These are phyloP conservation scores for Eubucco bourcierii DNA, from an alignment of 2,113 vertebrate genomes.

Conservation along the genomic window DNA sequence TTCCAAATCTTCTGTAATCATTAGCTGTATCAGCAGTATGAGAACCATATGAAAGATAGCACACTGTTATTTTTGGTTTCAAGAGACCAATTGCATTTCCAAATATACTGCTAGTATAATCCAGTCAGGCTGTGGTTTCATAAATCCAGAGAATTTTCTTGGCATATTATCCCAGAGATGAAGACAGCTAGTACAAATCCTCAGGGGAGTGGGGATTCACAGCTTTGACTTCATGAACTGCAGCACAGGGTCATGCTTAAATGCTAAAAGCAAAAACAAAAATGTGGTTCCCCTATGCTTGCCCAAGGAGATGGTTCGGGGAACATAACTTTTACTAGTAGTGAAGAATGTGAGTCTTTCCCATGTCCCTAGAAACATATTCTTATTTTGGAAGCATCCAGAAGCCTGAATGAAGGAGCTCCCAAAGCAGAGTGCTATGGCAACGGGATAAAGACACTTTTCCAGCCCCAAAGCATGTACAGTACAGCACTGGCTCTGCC, in stretches of 20 bases:
- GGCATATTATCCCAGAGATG: slow-evolving; percentile 26
- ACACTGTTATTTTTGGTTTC: slow-evolving; percentile 56
- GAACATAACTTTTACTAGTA: neutral
- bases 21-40: slow-evolving; percentile 51
- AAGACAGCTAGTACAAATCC: slow-evolving; percentile 36
- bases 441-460: neutral
- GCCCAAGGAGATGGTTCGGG: neutral
- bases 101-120: slow-evolving; percentile 51
- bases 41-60: slow-evolving; percentile 28
- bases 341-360: neutral
- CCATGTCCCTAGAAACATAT: neutral
- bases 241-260: neutral
- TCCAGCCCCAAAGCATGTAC: neutral
- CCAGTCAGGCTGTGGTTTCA: slow-evolving; percentile 51
- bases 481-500: neutral
- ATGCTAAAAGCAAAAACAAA: neutral
- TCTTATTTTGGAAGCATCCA: neutral
- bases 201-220: slow-evolving; percentile 16
- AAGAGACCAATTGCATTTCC: slow-evolving; percentile 60
- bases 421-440: neutral
- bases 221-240: slow-evolving; percentile 36
- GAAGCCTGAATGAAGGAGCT: neutral
- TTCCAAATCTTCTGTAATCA: slow-evolving; percentile 50
- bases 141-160: slow-evolving; percentile 53
- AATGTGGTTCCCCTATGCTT: neutral